These are phyloP conservation scores for Ganaspis sp. DNA, from an alignment of 1,140 invertebrate species.

Conservation along the genomic window DNA sequence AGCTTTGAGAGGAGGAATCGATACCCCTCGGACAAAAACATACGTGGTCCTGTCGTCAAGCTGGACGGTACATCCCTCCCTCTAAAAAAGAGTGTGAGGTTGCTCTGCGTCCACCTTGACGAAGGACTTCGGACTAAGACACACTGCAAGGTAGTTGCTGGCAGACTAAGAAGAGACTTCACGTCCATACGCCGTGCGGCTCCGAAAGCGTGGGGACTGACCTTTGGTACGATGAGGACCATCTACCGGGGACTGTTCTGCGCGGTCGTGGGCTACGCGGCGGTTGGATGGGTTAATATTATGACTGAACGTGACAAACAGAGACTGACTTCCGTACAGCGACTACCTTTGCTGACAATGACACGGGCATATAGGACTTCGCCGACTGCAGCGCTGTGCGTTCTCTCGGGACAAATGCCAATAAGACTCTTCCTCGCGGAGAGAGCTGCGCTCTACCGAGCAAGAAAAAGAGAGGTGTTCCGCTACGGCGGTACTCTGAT, in stretches of 20 bases:
- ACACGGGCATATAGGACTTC: conserved; percentile 16
- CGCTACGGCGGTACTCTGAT: too few relatives aligned
- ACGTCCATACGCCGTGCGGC: conserved; percentile 6
- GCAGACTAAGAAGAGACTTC: conserved; percentile 20
- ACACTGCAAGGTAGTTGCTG: conserved; percentile 3
- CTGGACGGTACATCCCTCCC: conserved; percentile 18
- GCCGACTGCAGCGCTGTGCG: not conserved
- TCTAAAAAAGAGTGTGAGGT: conserved; percentile 40
- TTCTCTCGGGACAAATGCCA: not conserved
- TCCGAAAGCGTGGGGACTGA: conserved; percentile 32
- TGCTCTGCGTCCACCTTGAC: conserved; percentile 40
- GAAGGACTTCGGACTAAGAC: not conserved
- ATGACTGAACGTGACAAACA: not conserved
- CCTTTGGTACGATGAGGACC: not conserved
- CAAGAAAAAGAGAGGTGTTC: not conserved
- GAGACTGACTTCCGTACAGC: conserved; percentile 16
- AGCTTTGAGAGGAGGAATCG: not conserved
- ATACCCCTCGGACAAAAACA: conserved; percentile 37
- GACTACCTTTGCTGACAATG: conserved; percentile 2
- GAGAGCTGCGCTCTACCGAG: not conserved
- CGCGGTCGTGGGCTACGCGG: not conserved
- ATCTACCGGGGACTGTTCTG: not conserved
- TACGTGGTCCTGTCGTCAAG: conserved; percentile 35
- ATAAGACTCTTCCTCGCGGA: not conserved
- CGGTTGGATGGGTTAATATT: conserved; percentile 34